Evolutionary conservation across 2,888 invertebrate species (phyloP).

Genomic region (Andricus curvator): DNA sequence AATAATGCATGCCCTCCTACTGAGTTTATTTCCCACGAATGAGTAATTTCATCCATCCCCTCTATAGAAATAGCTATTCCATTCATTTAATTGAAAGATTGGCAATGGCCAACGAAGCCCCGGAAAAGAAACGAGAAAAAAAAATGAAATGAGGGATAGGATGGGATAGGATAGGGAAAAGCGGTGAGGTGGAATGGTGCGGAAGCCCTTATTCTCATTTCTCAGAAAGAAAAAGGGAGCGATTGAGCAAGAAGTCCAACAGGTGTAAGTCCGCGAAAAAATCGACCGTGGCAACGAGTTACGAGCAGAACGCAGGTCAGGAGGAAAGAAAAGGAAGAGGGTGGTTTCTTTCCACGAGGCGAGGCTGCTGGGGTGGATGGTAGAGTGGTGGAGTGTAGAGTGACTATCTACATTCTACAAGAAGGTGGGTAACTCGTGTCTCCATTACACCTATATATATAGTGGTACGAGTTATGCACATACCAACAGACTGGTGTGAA

Average conservation of each 20-base stretch:
- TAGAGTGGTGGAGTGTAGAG: conserved; percentile 1
- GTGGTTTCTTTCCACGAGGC: conserved; percentile 43
- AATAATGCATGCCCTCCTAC: neutral
- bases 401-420: neutral
- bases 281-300: conserved; percentile 66
- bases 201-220: conserved; percentile 56
- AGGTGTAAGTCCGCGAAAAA: conserved; percentile 76
- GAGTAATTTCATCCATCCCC: neutral
- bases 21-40: neutral
- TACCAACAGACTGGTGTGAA: conserved; percentile 35
- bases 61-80: neutral
- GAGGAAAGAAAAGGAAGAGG: conserved; percentile 55
- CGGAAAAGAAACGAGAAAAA: conserved; percentile 40
- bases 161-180: conserved; percentile 51
- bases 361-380: conserved; percentile 26
- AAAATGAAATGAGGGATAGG: conserved; percentile 44
- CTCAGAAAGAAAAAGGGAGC: conserved; percentile 62
- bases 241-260: conserved; percentile 72
- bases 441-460: neutral
- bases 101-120: conserved; percentile 15
- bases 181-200: conserved; percentile 47
- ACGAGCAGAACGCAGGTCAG: conserved; percentile 57
- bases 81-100: neutral
- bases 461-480: neutral
- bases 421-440: conserved; percentile 16